A percentile compares a stretch with the other conserved stretches of the same genome.
Evolutionary conservation across 2,888 invertebrate species (phyloP).

Genomic region (Protonemura montana): DNA sequence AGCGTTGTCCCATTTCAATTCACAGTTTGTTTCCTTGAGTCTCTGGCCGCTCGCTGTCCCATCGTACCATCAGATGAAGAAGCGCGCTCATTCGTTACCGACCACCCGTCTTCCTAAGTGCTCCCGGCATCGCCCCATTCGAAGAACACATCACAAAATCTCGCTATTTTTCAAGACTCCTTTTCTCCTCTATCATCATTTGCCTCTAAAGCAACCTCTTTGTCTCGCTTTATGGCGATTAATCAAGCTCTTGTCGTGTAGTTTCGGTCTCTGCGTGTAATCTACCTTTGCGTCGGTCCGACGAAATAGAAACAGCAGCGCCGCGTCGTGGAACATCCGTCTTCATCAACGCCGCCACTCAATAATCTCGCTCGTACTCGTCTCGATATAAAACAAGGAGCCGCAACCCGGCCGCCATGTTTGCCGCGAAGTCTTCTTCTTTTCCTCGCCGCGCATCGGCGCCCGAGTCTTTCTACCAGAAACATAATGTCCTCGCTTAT

Average conservation of each 20-base stretch:
- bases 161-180: conserved; percentile 37
- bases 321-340: background rate
- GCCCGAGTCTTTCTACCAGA: background rate
- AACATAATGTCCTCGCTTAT: background rate
- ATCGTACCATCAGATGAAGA: background rate
- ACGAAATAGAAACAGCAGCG: conserved; percentile 31
- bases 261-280: conserved; percentile 34
- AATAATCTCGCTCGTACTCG: conserved; percentile 20
- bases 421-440: background rate
- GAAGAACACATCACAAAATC: conserved; percentile 3
- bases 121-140: background rate
- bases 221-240: conserved; percentile 36
- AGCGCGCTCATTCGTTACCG: background rate
- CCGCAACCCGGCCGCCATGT: background rate
- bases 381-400: background rate
- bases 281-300: conserved; percentile 36
- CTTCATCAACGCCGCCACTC: conserved; percentile 29
- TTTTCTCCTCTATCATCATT: background rate
- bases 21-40: conserved; percentile 1
- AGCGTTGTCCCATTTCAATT: background rate
- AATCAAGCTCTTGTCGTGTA: conserved; percentile 38
- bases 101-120: conserved; percentile 22
- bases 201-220: conserved; percentile 27
- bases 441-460: too few species aligned
- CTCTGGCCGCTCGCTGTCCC: background rate